These are phyloP conservation scores for Sarcophaga subvicina DNA, from an alignment of 2,888 invertebrate species.

Conservation along the genomic window DNA sequence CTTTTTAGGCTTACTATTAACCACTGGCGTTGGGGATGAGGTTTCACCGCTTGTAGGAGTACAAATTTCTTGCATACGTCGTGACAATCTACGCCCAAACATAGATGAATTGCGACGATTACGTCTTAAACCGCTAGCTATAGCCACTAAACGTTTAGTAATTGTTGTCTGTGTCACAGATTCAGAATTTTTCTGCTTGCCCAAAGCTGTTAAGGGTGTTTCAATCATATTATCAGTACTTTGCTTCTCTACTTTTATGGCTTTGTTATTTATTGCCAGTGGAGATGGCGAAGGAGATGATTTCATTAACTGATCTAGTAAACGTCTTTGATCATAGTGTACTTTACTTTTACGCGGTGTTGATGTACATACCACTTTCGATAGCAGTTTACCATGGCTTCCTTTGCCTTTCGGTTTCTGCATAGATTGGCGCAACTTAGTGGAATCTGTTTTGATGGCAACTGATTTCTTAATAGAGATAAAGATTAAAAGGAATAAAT, in stretches of 20 bases:
- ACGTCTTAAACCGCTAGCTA: conserved; percentile 49
- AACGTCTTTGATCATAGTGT: conserved; percentile 74
- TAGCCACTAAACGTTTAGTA: conserved; percentile 51
- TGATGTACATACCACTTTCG: conserved; percentile 75
- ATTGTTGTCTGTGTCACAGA: conserved; percentile 30
- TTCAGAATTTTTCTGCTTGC: not conserved
- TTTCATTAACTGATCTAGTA: conserved; percentile 72
- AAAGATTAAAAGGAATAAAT: not conserved
- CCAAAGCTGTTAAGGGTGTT: conserved; percentile 56
- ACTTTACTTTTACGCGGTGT: conserved; percentile 79
- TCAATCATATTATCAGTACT: conserved; percentile 44
- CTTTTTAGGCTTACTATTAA: not conserved
- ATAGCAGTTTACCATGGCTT: conserved; percentile 14
- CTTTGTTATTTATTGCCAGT: conserved; percentile 32
- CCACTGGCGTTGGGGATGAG: conserved; percentile 50
- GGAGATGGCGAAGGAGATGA: conserved; percentile 64
- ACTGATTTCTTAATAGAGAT: conserved; percentile 31
- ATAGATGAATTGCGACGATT: conserved; percentile 41
- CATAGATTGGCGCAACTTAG: conserved; percentile 47
- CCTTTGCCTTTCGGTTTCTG: conserved; percentile 42
- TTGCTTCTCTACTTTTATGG: conserved; percentile 12
- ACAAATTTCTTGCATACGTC: conserved; percentile 62
- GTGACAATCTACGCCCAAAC: conserved; percentile 54
- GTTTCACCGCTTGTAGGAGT: conserved; percentile 62
- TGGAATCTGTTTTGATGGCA: conserved; percentile 6